Evolutionary conservation across 2,113 vertebrate genomes (phyloP).

Genomic region (Solea senegalensis): DNA sequence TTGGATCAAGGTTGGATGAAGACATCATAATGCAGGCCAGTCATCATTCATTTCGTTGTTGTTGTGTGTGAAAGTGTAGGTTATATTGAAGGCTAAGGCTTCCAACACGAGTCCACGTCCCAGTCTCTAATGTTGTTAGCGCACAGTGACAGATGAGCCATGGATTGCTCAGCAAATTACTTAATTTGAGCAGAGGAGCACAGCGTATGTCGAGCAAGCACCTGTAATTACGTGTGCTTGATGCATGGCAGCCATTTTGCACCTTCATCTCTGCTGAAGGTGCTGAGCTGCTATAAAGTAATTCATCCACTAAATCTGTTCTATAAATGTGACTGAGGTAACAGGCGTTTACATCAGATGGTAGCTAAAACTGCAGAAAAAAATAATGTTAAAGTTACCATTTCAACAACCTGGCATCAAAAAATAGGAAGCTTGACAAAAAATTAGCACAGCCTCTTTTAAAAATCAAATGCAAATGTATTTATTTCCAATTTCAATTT

Average conservation of each 20-base stretch:
- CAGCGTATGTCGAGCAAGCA: slow-evolving; percentile 59
- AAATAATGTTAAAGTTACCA: neutral
- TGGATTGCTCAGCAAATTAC: slow-evolving; percentile 61
- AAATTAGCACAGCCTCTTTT: slow-evolving; percentile 10
- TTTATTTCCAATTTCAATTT: no score
- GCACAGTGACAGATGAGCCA: slow-evolving; percentile 69
- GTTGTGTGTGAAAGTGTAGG: slow-evolving; percentile 55
- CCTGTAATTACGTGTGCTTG: slow-evolving; percentile 72
- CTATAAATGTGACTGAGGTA: neutral
- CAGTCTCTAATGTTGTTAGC: slow-evolving; percentile 67
- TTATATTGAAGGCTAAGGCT: slow-evolving; percentile 66
- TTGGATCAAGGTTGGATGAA: slow-evolving; percentile 56
- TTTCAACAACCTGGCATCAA: neutral
- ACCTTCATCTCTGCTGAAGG: neutral
- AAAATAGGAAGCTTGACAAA: neutral
- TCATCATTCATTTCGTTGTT: slow-evolving; percentile 67
- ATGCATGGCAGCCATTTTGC: slow-evolving; percentile 45
- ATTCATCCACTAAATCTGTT: slow-evolving; percentile 2
- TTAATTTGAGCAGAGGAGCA: slow-evolving; percentile 61
- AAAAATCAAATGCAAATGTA: no score
- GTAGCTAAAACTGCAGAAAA: neutral
- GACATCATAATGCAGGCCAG: slow-evolving; percentile 57
- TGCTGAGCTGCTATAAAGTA: neutral
- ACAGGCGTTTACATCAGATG: neutral
- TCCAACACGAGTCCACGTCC: slow-evolving; percentile 52